These are phyloP conservation scores for Blennius ocellaris DNA, from an alignment of 2,113 vertebrate genomes.

Conservation along the genomic window DNA sequence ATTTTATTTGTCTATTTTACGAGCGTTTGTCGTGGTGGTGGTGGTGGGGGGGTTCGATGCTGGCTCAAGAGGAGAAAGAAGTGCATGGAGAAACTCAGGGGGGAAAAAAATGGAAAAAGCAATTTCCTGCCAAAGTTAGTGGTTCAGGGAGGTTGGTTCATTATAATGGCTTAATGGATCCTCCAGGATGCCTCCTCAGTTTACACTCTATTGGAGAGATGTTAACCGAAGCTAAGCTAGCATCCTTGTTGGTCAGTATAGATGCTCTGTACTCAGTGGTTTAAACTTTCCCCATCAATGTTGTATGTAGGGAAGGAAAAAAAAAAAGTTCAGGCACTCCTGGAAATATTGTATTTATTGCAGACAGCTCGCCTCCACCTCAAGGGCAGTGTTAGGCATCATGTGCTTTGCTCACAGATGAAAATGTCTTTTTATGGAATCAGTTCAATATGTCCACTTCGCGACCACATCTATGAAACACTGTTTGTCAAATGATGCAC, in stretches of 20 bases:
- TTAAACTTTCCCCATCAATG: constrained; percentile 50
- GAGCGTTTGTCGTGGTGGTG: constrained; percentile 53
- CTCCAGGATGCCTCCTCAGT: constrained; percentile 80
- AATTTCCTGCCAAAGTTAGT: constrained; percentile 81
- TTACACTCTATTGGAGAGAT: constrained; percentile 69
- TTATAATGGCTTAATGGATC: constrained; percentile 82
- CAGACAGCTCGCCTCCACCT: constrained; percentile 34
- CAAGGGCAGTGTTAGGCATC: constrained; percentile 34
- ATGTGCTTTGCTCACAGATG: constrained; percentile 28
- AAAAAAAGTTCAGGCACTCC: constrained; percentile 30
- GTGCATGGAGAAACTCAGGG: constrained; percentile 59
- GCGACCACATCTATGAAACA: constrained; percentile 45
- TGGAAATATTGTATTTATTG: constrained; percentile 45
- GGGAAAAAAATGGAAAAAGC: constrained; percentile 79
- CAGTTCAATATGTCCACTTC: constrained; percentile 49
- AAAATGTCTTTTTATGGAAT: constrained; percentile 46
- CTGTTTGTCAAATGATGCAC: constrained; percentile 36
- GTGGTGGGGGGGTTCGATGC: constrained; percentile 6
- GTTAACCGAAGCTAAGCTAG: constrained; percentile 67
- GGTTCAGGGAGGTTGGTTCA: constrained; percentile 79
- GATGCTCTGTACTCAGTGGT: constrained; percentile 36
- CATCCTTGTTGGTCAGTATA: constrained; percentile 47
- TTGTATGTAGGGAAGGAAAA: constrained; percentile 38
- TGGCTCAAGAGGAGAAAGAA: constrained; percentile 64
- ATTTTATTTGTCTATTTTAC: constrained; percentile 71